Evolutionary conservation across 2,888 invertebrate species (phyloP), one percentile per base, ranked within the genome.

Genomic region (Eupithecia exiguata): DNA sequence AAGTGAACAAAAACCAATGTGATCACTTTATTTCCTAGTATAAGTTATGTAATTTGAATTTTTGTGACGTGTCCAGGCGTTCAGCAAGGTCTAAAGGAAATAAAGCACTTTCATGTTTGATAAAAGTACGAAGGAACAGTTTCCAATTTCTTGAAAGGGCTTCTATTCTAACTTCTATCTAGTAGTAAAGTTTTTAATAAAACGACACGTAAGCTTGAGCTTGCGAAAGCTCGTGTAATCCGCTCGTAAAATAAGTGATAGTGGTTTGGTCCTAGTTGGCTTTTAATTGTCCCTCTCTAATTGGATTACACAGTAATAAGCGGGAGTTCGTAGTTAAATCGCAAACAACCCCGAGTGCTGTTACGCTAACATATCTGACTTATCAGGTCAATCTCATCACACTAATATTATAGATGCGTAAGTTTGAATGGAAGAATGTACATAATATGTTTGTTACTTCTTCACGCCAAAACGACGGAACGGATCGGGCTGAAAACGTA

Each of bases 231-330:
- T 21, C 40, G 25, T 66, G 66, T 40, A 21, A 66, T 66, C 25
- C 40, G 69, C 12, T 69, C 61, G 61, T 69, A 43, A 69, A 61
- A 21, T 43, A 4, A 68, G 49, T 68, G 36, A 36, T 68, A n/a
- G 49, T 36, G 68, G 21, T 36, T 35, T 58, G 6, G 58, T 61
- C 58, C 49, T 65, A 35, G 49, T 65, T 49, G 21, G 10, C 30
- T 69, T 35, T 66, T 66, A 53, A 53, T 71, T 53, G 53, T 14
- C 30, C 40, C 25, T 66, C 14, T 40, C 40, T 71, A 66, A 71
- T 71, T 71, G 58, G 40, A 58, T 66, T 14, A 25, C 66, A 66
- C 40, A 66, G 21, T 12, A 40, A 18, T 66, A 38, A 65, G 25
- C 40, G 25, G 25, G 36, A 7, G 21, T 10, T 38, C 40, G 36